Base-by-base conservation (phyloP, 2,113 vertebrate genomes). In the Nymphicus hollandicus region DNA sequence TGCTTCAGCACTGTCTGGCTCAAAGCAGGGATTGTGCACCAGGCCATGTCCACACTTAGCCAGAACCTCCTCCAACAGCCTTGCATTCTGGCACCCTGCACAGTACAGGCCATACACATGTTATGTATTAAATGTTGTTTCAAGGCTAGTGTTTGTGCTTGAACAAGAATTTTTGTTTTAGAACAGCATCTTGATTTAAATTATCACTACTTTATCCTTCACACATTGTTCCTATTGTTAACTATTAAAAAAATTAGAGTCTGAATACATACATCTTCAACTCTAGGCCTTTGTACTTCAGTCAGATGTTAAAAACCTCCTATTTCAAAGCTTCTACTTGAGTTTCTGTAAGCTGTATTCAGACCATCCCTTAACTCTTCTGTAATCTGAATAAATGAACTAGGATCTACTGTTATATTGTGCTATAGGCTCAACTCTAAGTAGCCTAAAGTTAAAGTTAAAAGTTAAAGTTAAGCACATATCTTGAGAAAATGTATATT, bases 81-180 rank as follows among this genome's bases (percentile, higher is more conserved):
- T 5, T 43, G 29, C 10, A 4, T 61, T 56, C 69, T 47, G 39
- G 18, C 24, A 70, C 3, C 7, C 41, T 33, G 28, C 20, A 52
- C 15, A 50, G 10, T 0, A 1, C 11, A 64, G 23, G 24, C 3
- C 20, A 7, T 5, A 78, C 43, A 15, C 5, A 17, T 27, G 12
- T 15, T 37, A 39, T 11, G 17, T 9, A 20, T 47, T 65, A 52
- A 35, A 28, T 20, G 39, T 22, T 39, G 16, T 18, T 81, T 81
- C 29, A 58, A 44, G n/a, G 33, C 69, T 28, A 79, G 37, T 37
- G 43, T 50, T 37, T 49, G 25, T 70, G 47, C 15, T 52, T 44
- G 11, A 65, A 52, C 28, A 65, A 41, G 37, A 77, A 35, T 46
- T 73, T 89, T 29, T 63, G 11, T 2, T 56, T 74, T 58, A 39